Percentiles rank a stretch among this genome's conserved stretches.
These are phyloP conservation scores for Characodon lateralis DNA, from an alignment of 2,797 vertebrate species.

Conservation along the genomic window DNA sequence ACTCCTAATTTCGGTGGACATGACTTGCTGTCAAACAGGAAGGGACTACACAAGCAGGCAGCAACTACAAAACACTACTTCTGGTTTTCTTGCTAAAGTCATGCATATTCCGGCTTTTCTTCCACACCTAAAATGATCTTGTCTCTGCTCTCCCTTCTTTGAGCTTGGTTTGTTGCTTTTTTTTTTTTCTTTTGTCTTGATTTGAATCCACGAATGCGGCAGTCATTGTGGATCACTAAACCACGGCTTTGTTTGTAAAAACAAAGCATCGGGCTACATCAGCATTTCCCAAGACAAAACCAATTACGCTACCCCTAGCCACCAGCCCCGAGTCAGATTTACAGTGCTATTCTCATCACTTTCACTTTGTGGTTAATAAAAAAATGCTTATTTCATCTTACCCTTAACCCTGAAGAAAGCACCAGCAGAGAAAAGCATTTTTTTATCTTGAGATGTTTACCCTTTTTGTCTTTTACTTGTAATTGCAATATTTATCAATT, in stretches of 20 bases:
- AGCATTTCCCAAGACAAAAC: conserved; percentile 69
- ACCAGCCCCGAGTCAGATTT: conserved; percentile 46
- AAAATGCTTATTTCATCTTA: conserved; percentile 35
- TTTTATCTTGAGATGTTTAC: conserved; percentile 32
- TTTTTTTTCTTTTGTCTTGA: conserved; percentile 17
- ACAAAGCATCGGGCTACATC: conserved; percentile 66
- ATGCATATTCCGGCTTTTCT: conserved; percentile 21
- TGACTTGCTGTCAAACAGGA: conserved; percentile 37
- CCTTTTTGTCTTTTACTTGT: conserved; percentile 33
- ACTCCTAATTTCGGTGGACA: conserved; percentile 39
- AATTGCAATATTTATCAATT: neutral
- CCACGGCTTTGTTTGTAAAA: conserved; percentile 61
- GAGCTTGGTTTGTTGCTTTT: conserved; percentile 4
- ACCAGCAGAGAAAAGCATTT: conserved; percentile 25
- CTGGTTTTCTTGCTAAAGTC: conserved; percentile 34
- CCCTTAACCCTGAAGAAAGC: conserved; percentile 47
- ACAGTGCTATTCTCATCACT: conserved; percentile 60
- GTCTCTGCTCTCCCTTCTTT: conserved; percentile 22
- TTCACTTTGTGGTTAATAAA: conserved; percentile 33
- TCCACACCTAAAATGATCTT: conserved; percentile 34
- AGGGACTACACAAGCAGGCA: conserved; percentile 13
- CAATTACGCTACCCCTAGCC: conserved; percentile 43
- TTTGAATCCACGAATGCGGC: conserved; percentile 44
- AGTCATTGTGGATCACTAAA: conserved; percentile 34
- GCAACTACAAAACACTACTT: conserved; percentile 31